Evolutionary conservation across 2,888 invertebrate genomes (phyloP).

Genomic region (Cylloceria caligata): DNA sequence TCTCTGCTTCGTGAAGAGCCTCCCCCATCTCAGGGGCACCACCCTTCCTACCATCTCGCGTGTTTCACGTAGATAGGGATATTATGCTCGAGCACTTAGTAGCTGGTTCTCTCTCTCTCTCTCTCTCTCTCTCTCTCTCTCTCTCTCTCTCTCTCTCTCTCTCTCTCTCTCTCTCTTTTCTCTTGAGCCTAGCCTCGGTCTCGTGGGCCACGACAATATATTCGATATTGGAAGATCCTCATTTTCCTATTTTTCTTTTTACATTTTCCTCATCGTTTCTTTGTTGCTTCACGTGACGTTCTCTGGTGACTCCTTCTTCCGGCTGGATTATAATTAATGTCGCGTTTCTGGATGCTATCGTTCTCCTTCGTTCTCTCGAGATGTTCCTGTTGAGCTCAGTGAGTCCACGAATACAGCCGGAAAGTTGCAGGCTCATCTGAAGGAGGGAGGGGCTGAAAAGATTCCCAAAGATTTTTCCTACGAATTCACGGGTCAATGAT

Average conservation of each 20-base stretch:
- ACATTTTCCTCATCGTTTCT: slow-evolving; percentile 11
- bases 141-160: slow-evolving; percentile 11
- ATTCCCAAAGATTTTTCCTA: slow-evolving; percentile 18
- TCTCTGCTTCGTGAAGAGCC: slow-evolving; percentile 45
- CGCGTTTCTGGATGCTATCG: slow-evolving; percentile 7
- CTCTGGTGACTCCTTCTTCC: slow-evolving; percentile 18
- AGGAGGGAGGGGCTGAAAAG: no score
- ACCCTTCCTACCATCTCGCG: slow-evolving; percentile 51
- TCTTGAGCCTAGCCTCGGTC: slow-evolving; percentile 20
- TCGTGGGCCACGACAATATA: slow-evolving; percentile 13
- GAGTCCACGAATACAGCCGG: slow-evolving; percentile 11
- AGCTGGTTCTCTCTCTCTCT: slow-evolving; percentile 9
- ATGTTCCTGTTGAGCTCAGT: slow-evolving; percentile 13
- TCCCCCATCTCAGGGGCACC: background rate
- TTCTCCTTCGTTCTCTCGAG: slow-evolving; percentile 1
- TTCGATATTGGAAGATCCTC: slow-evolving; percentile 46
- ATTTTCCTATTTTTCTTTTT: slow-evolving; percentile 5
- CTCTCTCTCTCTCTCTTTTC: slow-evolving; percentile 16
- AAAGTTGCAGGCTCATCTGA: no score
- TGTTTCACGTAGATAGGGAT: slow-evolving; percentile 66
- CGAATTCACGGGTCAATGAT: slow-evolving; percentile 27
- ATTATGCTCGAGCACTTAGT: slow-evolving; percentile 64
- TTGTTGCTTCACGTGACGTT: slow-evolving; percentile 5
- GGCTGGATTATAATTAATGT: slow-evolving; percentile 47
- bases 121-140: slow-evolving; percentile 25